Evolutionary conservation across 2,888 invertebrate genomes (phyloP).

Genomic region (Hirtodrosophila histrioides): DNA sequence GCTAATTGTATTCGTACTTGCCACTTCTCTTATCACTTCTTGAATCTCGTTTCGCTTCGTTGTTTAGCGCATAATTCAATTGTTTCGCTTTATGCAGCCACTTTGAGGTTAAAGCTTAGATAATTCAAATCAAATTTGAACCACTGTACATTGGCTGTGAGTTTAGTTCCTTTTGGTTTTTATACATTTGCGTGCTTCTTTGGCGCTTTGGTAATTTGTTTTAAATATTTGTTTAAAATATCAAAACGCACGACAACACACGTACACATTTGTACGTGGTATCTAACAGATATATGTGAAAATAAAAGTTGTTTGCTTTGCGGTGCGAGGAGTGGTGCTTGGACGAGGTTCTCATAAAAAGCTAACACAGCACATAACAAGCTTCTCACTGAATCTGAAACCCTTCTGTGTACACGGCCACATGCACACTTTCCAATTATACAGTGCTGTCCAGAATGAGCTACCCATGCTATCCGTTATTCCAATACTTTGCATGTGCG

Average conservation of each 20-base stretch:
- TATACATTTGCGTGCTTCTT: constrained; percentile 63
- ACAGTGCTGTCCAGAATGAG: constrained; percentile 38
- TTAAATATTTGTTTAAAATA: constrained; percentile 78
- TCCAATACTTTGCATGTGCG: neutral
- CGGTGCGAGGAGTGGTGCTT: constrained; percentile 37
- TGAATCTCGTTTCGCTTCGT: too few species aligned
- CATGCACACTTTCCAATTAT: constrained; percentile 24
- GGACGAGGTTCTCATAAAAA: constrained; percentile 54
- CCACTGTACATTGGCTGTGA: constrained; percentile 42
- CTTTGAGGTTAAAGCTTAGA: too few species aligned
- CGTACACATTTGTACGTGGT: constrained; percentile 75
- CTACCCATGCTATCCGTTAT: constrained; percentile 1
- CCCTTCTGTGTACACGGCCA: constrained; percentile 21
- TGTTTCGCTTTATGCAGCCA: too few species aligned
- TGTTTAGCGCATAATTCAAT: too few species aligned
- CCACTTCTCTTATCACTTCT: too few species aligned
- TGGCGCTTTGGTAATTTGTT: constrained; percentile 76
- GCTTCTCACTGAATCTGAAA: constrained; percentile 36
- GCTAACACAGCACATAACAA: constrained; percentile 18
- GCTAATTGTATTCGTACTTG: too few species aligned
- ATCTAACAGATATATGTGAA: constrained; percentile 79
- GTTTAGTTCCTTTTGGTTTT: constrained; percentile 39
- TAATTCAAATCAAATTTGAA: neutral
- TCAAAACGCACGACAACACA: constrained; percentile 73
- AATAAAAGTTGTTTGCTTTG: constrained; percentile 67